These are phyloP conservation scores for Euwallacea fornicatus DNA, from an alignment of 1,140 invertebrate genomes.

Conservation along the genomic window DNA sequence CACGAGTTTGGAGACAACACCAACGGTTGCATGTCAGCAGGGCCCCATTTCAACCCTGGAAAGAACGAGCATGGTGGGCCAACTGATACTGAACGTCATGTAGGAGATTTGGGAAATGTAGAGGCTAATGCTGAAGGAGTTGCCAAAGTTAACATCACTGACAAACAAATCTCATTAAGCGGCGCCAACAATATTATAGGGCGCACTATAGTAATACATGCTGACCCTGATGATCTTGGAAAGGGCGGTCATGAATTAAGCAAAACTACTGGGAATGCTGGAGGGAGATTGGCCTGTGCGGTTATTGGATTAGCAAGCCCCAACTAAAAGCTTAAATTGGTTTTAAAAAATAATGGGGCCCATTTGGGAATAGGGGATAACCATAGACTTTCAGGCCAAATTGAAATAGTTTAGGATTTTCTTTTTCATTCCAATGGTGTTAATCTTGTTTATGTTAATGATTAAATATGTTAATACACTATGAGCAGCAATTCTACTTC, in stretches of 20 bases:
- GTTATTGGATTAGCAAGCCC: slow-evolving; percentile 86
- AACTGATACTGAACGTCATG: slow-evolving; percentile 71
- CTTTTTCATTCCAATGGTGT: not conserved
- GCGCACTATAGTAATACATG: slow-evolving; percentile 89
- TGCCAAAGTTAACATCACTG: slow-evolving; percentile 77
- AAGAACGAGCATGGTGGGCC: slow-evolving; percentile 87
- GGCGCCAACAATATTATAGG: slow-evolving; percentile 83
- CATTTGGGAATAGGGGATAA: not conserved
- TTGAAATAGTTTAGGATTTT: not conserved
- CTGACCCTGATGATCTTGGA: slow-evolving; percentile 93
- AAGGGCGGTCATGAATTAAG: slow-evolving; percentile 91
- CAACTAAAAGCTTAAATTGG: slow-evolving; percentile 7
- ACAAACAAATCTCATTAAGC: slow-evolving; percentile 71
- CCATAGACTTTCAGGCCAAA: not conserved
- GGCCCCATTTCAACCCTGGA: slow-evolving; percentile 92
- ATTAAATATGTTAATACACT: too few relatives aligned
- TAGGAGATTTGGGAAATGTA: slow-evolving; percentile 93
- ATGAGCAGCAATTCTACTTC: too few relatives aligned
- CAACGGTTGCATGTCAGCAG: slow-evolving; percentile 94
- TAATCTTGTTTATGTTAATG: slow-evolving; percentile 8
- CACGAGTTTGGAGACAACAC: slow-evolving; percentile 97
- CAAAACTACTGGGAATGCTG: slow-evolving; percentile 96
- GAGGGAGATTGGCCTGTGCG: slow-evolving; percentile 92
- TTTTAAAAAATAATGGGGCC: not conserved
- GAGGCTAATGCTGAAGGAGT: slow-evolving; percentile 69